Percentiles rank a stretch among this genome's conserved stretches.
Evolutionary conservation across 2,888 invertebrate genomes (phyloP).

Genomic region (Iselma pallidipennis): DNA sequence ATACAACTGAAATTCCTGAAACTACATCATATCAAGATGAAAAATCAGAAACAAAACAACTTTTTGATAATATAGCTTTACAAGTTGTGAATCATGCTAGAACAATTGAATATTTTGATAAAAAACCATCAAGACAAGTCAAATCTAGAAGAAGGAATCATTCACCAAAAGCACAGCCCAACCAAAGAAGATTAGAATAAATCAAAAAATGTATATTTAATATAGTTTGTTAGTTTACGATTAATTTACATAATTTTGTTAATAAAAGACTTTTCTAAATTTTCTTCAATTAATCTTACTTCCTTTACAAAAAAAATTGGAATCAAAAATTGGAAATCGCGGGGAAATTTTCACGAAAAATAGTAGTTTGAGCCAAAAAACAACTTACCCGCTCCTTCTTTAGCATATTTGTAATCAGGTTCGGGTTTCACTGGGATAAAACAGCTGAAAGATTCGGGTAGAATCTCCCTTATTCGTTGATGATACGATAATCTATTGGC

Average conservation of each 20-base stretch:
- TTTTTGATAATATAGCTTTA: constrained; percentile 49
- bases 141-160: constrained; percentile 40
- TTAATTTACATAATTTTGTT: not conserved
- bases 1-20: constrained; percentile 34
- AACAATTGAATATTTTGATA: constrained; percentile 45
- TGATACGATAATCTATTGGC: constrained; percentile 82
- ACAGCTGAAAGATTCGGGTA: constrained; percentile 83
- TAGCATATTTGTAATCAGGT: constrained; percentile 87
- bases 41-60: constrained; percentile 27
- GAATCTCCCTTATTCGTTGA: constrained; percentile 89
- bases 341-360: not conserved
- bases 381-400: constrained; percentile 83
- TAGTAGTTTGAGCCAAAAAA: not conserved
- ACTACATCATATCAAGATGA: constrained; percentile 14
- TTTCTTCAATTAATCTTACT: too few species aligned
- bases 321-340: not conserved
- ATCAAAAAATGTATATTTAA: constrained; percentile 12
- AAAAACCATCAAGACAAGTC: constrained; percentile 28
- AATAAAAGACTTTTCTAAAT: not conserved
- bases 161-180: constrained; percentile 6
- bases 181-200: constrained; percentile 12
- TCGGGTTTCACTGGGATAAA: constrained; percentile 85
- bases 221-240: too few species aligned
- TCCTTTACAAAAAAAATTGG: not conserved
- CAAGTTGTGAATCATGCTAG: constrained; percentile 55